Percentiles rank a stretch among this genome's conserved stretches.
Conservation (phyloP, 1,140 invertebrate genomes). For the Dinoponera quadriceps region DNA sequence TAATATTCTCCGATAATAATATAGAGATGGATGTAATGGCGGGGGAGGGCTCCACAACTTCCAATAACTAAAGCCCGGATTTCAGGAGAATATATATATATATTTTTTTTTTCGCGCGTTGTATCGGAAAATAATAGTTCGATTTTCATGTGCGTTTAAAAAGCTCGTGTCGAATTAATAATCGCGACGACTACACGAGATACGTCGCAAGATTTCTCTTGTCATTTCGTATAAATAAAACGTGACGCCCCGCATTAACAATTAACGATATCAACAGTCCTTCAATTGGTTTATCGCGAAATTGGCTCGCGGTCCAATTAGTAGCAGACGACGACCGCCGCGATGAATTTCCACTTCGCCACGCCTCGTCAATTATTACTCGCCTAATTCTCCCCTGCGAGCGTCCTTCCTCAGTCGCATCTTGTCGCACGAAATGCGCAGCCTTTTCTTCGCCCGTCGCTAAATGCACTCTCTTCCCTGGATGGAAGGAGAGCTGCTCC, state of each 20-base stretch:
- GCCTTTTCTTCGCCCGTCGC: slow-evolving; percentile 39
- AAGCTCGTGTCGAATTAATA: slow-evolving; percentile 28
- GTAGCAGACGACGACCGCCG: slow-evolving; percentile 50
- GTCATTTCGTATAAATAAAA: slow-evolving; percentile 13
- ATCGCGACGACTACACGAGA: slow-evolving; percentile 12
- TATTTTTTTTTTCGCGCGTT: slow-evolving; percentile 13
- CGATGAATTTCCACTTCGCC: slow-evolving; percentile 59
- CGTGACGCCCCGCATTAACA: slow-evolving; percentile 21
- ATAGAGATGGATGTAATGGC: slow-evolving; percentile 3
- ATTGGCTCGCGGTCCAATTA: slow-evolving; percentile 59
- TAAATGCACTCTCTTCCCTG: too few species aligned
- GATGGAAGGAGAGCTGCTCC: neutral
- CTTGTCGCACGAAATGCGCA: slow-evolving; percentile 63
- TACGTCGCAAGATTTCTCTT: neutral
- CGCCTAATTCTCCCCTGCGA: slow-evolving; percentile 54
- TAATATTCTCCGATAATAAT: slow-evolving; percentile 57
- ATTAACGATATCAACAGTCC: slow-evolving; percentile 41
- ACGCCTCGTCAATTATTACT: slow-evolving; percentile 60
- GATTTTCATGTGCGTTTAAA: slow-evolving; percentile 40
- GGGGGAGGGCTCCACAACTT: slow-evolving; percentile 10
- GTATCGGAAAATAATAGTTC: slow-evolving; percentile 45
- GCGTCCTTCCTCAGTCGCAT: slow-evolving; percentile 52
- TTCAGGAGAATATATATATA: slow-evolving; percentile 28
- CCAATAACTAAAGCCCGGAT: slow-evolving; percentile 49
- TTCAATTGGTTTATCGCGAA: slow-evolving; percentile 55